Evolutionary conservation across 1,140 invertebrate genomes (phyloP), one percentile per base, ranked within the genome.

Genomic region (Trypoxylus dichotomus): DNA sequence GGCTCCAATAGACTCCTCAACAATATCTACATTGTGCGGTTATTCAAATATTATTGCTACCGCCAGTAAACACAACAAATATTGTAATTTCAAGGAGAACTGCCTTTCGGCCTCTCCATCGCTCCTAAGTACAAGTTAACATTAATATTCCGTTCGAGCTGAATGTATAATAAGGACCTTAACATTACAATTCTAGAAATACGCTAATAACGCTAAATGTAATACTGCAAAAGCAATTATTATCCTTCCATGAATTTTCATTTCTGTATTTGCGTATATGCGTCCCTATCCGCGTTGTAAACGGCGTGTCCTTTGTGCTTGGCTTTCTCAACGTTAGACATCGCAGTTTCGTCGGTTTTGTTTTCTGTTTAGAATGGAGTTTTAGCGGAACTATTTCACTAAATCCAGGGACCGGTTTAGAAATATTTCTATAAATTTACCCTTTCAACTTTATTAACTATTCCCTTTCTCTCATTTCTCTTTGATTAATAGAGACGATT

Each of bases 191-290:
- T 54, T 54, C 47, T 5, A 54, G 15, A 54, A 54, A 54, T 54
- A 54, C 47, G 47, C 47, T 54, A 54, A 54, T 54, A 54, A 54
- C 19, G 7, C 19, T 54, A 19, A 54, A 54, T 54, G 47, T 54
- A 54, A 54, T 54, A 54, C 47, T 54, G 47, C 47, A 54, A 54
- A 54, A 54, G 47, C 47, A 54, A 54, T 54, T 54, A 19, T 54
- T 54, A 54, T 54, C 47, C 47, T 54, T 54, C 47, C n/a, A 54
- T 54, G 47, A 54, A 54, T 54, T 54, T 54, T 54, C 47, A 54
- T 54, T 54, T 54, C 5, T 19, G 15, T 54, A 54, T 54, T 54
- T 54, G 15, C 19, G 2, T 54, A 19, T n/a, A 19, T 54, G 15
- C 19, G 32, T 0, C 32, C 32, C 32, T 37, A 5, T 37, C 3